phyloP scores from a whole-genome alignment of 2,797 vertebrate species.

The Characodon lateralis region DNA sequence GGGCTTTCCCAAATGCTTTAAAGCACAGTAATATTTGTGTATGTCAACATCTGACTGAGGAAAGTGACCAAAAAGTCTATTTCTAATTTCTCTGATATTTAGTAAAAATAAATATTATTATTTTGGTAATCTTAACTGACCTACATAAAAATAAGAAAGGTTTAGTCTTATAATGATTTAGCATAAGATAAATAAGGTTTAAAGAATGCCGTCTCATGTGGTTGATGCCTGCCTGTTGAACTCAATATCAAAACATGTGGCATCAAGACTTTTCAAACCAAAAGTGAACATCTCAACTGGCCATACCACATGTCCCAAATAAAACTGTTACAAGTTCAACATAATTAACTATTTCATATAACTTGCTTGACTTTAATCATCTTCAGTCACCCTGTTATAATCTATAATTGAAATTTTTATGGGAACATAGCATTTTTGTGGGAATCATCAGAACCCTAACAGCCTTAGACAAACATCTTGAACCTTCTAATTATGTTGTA shows the following conservation, averaged over 20 bases:
- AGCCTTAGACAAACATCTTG: conserved; percentile 76
- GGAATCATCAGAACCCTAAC: conserved; percentile 73
- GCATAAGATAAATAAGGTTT: conserved; percentile 6
- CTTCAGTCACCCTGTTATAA: conserved; percentile 82
- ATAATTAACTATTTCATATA: conserved; percentile 83
- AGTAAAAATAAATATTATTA: neutral
- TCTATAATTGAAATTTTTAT: conserved; percentile 84
- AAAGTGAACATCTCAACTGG: conserved; percentile 62
- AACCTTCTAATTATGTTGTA: conserved; percentile 81
- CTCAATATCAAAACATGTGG: conserved; percentile 77
- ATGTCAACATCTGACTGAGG: neutral
- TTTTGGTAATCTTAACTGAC: neutral
- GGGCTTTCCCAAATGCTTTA: neutral
- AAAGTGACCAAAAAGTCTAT: neutral
- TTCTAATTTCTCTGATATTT: neutral
- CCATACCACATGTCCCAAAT: conserved; percentile 77
- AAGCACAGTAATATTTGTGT: neutral
- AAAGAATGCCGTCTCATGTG: conserved; percentile 26
- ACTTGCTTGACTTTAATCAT: conserved; percentile 79
- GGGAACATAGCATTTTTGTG: conserved; percentile 80
- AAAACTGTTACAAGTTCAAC: conserved; percentile 77
- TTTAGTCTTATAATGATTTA: neutral
- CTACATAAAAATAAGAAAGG: neutral
- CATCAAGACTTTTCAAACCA: conserved; percentile 69
- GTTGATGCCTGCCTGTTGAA: conserved; percentile 38